Evolutionary conservation across 2,888 invertebrate genomes (phyloP).

Genomic region (Stenodema calcarata): DNA sequence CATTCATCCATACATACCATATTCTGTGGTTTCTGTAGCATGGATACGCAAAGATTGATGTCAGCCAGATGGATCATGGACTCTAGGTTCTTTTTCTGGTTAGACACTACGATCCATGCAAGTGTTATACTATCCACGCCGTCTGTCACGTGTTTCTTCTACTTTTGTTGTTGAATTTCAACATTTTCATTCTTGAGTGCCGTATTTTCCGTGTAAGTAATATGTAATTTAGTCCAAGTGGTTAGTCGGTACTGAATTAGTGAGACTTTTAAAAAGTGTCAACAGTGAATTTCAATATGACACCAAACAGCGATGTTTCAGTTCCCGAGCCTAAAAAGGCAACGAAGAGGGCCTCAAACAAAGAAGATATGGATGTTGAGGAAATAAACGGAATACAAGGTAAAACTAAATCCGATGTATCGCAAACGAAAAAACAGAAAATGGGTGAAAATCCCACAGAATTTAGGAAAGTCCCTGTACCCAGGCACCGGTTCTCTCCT

Average conservation of each 20-base stretch:
- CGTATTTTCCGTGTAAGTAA: neutral
- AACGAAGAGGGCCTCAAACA: conserved; percentile 62
- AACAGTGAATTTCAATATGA: neutral
- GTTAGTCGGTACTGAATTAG: no score
- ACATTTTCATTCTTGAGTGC: no score
- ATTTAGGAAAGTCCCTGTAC: conserved; percentile 83
- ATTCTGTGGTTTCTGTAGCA: no score
- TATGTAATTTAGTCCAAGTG: neutral
- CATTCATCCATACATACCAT: no score
- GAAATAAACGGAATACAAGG: conserved; percentile 73
- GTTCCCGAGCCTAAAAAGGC: conserved; percentile 18
- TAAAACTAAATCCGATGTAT: conserved; percentile 61
- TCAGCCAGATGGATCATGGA: no score
- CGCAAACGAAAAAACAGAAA: conserved; percentile 64
- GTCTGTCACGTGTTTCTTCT: no score
- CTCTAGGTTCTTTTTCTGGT: no score
- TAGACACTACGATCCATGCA: no score
- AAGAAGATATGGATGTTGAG: conserved; percentile 69
- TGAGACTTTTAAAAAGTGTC: no score
- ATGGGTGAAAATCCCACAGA: conserved; percentile 61
- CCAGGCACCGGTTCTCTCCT: conserved; percentile 87
- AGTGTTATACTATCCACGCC: no score
- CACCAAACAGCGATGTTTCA: neutral
- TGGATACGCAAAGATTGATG: no score
- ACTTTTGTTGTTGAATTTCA: no score